A percentile compares a stretch with the other conserved stretches of the same genome.
These are phyloP conservation scores for Sepioteuthis lessoniana DNA, from an alignment of 2,888 invertebrate genomes.

Conservation along the genomic window DNA sequence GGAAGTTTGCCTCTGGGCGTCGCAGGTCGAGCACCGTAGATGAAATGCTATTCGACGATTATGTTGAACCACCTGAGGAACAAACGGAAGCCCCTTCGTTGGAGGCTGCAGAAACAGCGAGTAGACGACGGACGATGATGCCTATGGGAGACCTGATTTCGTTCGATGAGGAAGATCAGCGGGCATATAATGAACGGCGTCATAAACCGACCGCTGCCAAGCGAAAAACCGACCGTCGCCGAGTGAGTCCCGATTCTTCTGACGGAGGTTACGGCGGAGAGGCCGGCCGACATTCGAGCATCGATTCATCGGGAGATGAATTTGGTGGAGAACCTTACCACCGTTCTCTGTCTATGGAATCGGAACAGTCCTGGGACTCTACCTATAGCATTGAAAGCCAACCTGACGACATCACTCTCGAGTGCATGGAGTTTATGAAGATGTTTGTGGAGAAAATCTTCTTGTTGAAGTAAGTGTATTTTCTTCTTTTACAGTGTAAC, in stretches of 20 bases:
- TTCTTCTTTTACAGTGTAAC: neutral
- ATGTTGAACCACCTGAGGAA: constrained; percentile 59
- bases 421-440: constrained; percentile 81
- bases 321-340: constrained; percentile 63
- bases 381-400: constrained; percentile 70
- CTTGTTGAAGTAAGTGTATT: constrained; percentile 74
- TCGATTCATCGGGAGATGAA: constrained; percentile 69
- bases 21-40: constrained; percentile 70
- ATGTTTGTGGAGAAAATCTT: constrained; percentile 81
- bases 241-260: constrained; percentile 62
- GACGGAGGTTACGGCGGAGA: constrained; percentile 52
- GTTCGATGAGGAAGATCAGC: constrained; percentile 59
- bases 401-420: constrained; percentile 78
- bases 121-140: constrained; percentile 57
- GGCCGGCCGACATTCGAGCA: constrained; percentile 57
- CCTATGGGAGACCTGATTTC: constrained; percentile 68
- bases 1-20: constrained; percentile 62
- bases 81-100: constrained; percentile 47
- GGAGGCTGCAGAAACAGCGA: constrained; percentile 52
- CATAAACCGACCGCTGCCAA: constrained; percentile 51
- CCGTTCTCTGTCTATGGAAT: constrained; percentile 64
- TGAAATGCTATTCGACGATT: constrained; percentile 71
- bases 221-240: constrained; percentile 57
- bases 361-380: constrained; percentile 70
- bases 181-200: constrained; percentile 47